Percentiles rank a stretch among this genome's conserved stretches.
Conservation (phyloP, 2,797 vertebrate species). For the Coccyzus lansbergi region DNA sequence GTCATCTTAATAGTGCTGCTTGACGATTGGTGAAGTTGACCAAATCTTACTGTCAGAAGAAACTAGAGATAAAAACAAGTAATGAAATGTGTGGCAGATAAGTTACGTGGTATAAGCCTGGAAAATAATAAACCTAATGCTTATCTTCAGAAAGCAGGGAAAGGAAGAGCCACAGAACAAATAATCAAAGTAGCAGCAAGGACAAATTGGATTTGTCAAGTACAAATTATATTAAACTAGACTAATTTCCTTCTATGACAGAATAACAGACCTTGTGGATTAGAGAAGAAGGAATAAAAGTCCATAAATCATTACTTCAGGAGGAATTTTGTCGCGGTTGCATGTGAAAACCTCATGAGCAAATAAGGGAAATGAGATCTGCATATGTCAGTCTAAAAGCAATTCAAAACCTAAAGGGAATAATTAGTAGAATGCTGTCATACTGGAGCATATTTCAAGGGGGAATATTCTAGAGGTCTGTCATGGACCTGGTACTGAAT, state of each 20-base stretch:
- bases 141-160: constrained; percentile 25
- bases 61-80: constrained; percentile 11
- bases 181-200: constrained; percentile 43
- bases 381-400: not conserved
- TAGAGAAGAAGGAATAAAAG: constrained; percentile 1
- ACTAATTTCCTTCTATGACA: constrained; percentile 44
- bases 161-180: constrained; percentile 39
- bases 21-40: not conserved
- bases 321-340: not conserved
- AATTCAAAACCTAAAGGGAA: not conserved
- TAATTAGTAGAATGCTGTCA: not conserved
- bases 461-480: not conserved
- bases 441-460: not conserved
- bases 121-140: constrained; percentile 5
- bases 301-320: not conserved
- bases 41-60: constrained; percentile 18
- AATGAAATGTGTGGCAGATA: constrained; percentile 8
- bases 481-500: not conserved
- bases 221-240: constrained; percentile 51
- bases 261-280: constrained; percentile 10
- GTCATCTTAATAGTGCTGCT: constrained; percentile 6
- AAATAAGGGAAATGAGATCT: not conserved
- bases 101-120: constrained; percentile 19
- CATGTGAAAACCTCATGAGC: not conserved
- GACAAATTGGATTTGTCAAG: constrained; percentile 62